Evolutionary conservation across 1,140 invertebrate species (phyloP), one percentile per base, ranked within the genome.

Genomic region (Atta texana): DNA sequence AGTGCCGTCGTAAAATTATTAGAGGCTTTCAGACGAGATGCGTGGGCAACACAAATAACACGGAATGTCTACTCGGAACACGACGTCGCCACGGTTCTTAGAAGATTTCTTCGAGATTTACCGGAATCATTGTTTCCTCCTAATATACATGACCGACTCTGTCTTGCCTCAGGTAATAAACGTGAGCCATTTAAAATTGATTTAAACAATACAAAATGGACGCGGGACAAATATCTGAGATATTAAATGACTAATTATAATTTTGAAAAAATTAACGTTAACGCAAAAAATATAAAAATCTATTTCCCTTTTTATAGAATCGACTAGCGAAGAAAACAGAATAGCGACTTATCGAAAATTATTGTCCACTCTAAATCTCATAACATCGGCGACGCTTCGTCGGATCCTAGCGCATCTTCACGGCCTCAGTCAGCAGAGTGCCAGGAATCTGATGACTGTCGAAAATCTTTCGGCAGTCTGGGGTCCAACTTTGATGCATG

Each of bases 31-130:
- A 96, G 97, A 55, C 96, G 96, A 86, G 98, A 99, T 95, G 97
- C 98, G 28, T 98, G 98, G 96, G 96, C 97, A 21, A 97, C 98
- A 2, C 97, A 98, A 93, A 96, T 99, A 49, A 97, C 97, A 3
- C 94, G 96, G 7, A 96, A 96, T 51, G 96, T 97, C 31, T 98
- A 97, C 91, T 96, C 96, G 0, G 98, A 98, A 90, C 97, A 98
- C 94, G 98, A 99, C 91, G 98, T 98, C 2, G 97, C 98, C 3
- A 97, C 97, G 49, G 97, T 97, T 8, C 94, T 99, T 0, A 98
- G 98, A 93, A 95, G 98, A 89, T 98, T 98, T 92, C 97, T 98
- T 90, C 95, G 98, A 63, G 97, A 97, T 90, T 94, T 98, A 49
- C 97, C 97, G 0, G 97, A 98, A 88, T 96, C 97, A 39, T 91